Conservation (phyloP, 2,888 invertebrate genomes). For the Steinernema scapterisci region DNA sequence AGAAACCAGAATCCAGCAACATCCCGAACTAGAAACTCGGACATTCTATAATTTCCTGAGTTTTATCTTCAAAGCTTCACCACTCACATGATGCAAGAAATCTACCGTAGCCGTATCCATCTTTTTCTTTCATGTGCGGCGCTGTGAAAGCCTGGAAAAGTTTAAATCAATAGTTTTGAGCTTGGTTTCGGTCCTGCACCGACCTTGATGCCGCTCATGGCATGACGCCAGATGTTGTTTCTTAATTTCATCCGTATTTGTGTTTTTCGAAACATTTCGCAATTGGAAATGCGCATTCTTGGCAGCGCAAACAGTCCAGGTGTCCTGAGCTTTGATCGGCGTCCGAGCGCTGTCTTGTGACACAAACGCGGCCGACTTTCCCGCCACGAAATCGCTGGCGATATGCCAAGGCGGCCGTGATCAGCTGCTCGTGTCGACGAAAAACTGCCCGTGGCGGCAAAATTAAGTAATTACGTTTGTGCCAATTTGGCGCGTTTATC, state of each 20-base stretch:
- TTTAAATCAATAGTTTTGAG: too few relatives aligned
- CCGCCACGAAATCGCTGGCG: background rate
- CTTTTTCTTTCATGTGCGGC: background rate
- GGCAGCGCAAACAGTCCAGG: too few relatives aligned
- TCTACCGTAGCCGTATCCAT: background rate
- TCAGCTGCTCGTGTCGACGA: constrained; percentile 29
- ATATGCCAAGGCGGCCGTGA: constrained; percentile 19
- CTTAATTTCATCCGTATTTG: too few relatives aligned
- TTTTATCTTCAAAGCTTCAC: background rate
- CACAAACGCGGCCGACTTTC: too few relatives aligned
- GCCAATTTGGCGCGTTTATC: background rate
- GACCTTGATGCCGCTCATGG: constrained; percentile 11
- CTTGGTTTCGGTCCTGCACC: background rate
- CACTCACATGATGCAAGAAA: constrained; percentile 1
- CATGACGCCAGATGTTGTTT: too few relatives aligned
- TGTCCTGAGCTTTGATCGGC: too few relatives aligned
- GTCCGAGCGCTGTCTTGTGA: too few relatives aligned
- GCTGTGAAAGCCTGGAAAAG: too few relatives aligned
- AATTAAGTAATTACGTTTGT: constrained; percentile 29
- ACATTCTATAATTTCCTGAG: background rate
- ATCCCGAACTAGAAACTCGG: too few relatives aligned
- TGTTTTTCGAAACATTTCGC: too few relatives aligned
- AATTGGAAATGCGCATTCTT: too few relatives aligned
- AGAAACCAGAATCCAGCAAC: too few relatives aligned
- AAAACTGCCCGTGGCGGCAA: constrained; percentile 28